Percentiles rank a stretch among this genome's conserved stretches.
phyloP scores from a whole-genome alignment of 2,888 invertebrate species.

The Tenthredo notha region DNA sequence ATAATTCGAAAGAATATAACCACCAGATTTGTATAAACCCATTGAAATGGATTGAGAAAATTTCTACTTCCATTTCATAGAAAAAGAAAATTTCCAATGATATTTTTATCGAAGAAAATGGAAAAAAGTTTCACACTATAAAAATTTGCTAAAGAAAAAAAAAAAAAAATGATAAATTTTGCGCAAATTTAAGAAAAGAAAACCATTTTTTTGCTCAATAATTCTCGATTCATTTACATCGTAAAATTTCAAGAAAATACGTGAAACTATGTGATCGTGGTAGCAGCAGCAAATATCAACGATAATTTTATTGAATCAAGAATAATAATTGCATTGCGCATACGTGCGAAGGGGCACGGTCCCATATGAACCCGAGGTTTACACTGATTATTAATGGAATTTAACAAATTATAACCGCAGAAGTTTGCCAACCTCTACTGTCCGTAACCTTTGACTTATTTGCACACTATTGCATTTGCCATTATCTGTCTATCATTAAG shows the following conservation, averaged over 20 bases:
- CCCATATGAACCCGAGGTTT: neutral
- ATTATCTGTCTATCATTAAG: neutral
- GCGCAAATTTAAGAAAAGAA: no score
- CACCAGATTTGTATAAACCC: no score
- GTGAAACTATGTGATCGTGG: neutral
- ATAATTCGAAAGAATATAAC: no score
- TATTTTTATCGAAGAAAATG: no score
- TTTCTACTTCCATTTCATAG: no score
- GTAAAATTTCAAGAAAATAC: neutral
- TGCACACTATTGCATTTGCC: neutral
- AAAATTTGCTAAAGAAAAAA: no score
- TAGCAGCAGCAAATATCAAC: neutral
- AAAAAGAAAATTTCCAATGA: no score
- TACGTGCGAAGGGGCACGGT: neutral
- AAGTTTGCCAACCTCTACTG: neutral
- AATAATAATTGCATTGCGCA: neutral
- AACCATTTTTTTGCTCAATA: no score
- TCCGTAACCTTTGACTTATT: conserved; percentile 21
- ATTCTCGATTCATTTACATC: neutral
- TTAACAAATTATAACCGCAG: neutral
- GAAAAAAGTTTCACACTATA: no score
- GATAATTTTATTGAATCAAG: neutral
- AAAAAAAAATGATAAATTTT: no score
- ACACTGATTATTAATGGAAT: neutral
- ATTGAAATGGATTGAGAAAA: no score